Base-by-base conservation (phyloP, 2,113 vertebrate genomes). In the Datnioides undecimradiatus region DNA sequence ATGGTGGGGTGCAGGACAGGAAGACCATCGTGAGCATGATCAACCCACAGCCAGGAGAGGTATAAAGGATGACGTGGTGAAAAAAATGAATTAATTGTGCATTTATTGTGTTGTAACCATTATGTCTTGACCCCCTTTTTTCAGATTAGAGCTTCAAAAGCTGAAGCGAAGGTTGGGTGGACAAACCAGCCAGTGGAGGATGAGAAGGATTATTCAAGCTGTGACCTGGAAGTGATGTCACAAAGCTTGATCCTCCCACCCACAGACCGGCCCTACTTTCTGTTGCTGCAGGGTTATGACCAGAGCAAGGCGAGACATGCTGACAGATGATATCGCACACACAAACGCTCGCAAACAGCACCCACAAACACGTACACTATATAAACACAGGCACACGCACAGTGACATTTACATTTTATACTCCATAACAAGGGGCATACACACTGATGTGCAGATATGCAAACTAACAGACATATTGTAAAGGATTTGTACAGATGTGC, bases 241-340 rank as follows among this genome's bases (percentile, higher is more conserved):
- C 97, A 97, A 79, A 97, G 95, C 87, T 93, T 97, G 74, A 96
- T 98, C 73, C 97, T 97, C 83, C 96, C 97, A 6, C 97, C 97
- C 40, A 95, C 94, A 33, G 95, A 97, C 73, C 93, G 93, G 34
- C 97, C 97, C 43, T 98, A 97, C 82, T 97, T 98, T 83, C 93
- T 98, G 77, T 93, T 97, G 87, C 94, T 98, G 68, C 96, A 97
- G 90, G 96, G 97, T 57, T 98, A 96, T 55, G 96, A 96, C 76
- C 96, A 97, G 80, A 95, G 93, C 95, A 95, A 95, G 95, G 95
- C 91, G 87, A 93, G 94, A 91, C 95, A 92, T 80, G 92, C 76
- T 84, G 58, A 70, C 77, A 82, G 88, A 91, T 88, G 34, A 77
- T 87, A 91, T 90, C 86, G 59, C 59, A 54, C 70, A 31, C 38